Percentiles rank a stretch among this genome's conserved stretches.
Conservation (phyloP, 1,140 invertebrate species). For the Formica exsecta region DNA sequence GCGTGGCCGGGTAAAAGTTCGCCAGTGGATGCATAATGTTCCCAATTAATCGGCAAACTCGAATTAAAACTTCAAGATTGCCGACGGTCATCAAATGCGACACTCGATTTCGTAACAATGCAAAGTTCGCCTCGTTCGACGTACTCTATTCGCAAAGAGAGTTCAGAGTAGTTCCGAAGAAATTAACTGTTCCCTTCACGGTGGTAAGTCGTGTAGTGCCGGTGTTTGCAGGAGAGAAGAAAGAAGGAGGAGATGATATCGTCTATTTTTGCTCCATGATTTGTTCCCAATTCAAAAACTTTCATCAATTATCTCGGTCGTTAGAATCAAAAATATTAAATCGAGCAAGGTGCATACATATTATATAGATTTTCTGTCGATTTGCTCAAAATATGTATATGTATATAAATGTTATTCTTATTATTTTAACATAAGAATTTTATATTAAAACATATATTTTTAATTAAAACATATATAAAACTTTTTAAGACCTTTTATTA, state of each 20-base stretch:
- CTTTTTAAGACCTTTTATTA: neutral
- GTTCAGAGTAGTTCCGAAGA: slow-evolving; percentile 66
- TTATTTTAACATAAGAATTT: neutral
- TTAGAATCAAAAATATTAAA: slow-evolving; percentile 2
- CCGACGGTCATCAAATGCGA: slow-evolving; percentile 81
- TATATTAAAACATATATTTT: neutral
- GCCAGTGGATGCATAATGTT: slow-evolving; percentile 79
- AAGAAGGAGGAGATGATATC: slow-evolving; percentile 35
- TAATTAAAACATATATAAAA: neutral
- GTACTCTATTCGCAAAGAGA: slow-evolving; percentile 54
- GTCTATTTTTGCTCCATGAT: neutral
- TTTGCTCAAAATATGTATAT: neutral
- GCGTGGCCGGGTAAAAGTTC: slow-evolving; percentile 69
- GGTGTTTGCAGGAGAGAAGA: slow-evolving; percentile 23
- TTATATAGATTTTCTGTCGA: neutral
- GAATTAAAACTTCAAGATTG: slow-evolving; percentile 85
- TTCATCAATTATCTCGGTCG: neutral
- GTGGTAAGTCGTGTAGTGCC: slow-evolving; percentile 42
- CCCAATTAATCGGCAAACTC: slow-evolving; percentile 85
- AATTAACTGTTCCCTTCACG: slow-evolving; percentile 73
- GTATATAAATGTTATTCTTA: neutral
- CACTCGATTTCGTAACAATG: slow-evolving; percentile 84
- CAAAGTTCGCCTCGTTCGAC: slow-evolving; percentile 70
- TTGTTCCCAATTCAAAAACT: slow-evolving; percentile 29
- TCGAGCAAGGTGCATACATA: neutral